Evolutionary conservation across 2,113 vertebrate species (phyloP).

Genomic region (Isurus oxyrinchus): DNA sequence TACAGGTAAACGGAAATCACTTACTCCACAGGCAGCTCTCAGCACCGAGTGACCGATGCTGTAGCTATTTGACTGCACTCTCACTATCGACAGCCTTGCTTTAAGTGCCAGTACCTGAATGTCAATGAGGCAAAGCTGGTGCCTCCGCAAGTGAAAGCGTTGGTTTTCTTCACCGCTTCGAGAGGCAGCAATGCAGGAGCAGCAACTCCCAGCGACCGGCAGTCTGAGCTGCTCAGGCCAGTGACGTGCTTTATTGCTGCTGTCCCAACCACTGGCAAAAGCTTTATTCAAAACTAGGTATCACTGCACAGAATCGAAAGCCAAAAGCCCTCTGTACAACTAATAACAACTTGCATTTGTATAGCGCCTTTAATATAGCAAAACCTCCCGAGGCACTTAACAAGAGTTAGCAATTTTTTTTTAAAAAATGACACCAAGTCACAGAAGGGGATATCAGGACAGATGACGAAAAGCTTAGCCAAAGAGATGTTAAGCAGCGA

Average conservation of each 20-base stretch:
- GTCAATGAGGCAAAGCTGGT: not conserved
- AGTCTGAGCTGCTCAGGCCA: not conserved
- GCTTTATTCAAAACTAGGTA: not conserved
- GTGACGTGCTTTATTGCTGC: not conserved
- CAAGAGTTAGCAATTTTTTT: too few species aligned
- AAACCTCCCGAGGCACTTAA: too few species aligned
- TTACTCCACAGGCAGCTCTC: not conserved
- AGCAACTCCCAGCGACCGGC: not conserved
- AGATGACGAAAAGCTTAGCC: too few species aligned
- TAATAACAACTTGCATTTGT: not conserved
- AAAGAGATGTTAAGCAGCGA: too few species aligned
- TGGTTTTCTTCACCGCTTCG: not conserved
- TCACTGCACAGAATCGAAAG: not conserved
- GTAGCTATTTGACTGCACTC: not conserved
- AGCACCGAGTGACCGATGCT: not conserved
- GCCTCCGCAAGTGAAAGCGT: too few species aligned
- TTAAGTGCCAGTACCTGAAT: not conserved
- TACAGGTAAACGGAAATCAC: not conserved
- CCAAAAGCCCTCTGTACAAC: not conserved
- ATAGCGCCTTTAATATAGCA: too few species aligned
- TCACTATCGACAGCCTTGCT: not conserved
- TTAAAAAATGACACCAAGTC: too few species aligned
- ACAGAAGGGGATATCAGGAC: too few species aligned
- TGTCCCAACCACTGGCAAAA: not conserved
- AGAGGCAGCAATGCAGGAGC: not conserved